phyloP scores from a whole-genome alignment of 2,888 invertebrate species.

The Pristionchus mayeri region DNA sequence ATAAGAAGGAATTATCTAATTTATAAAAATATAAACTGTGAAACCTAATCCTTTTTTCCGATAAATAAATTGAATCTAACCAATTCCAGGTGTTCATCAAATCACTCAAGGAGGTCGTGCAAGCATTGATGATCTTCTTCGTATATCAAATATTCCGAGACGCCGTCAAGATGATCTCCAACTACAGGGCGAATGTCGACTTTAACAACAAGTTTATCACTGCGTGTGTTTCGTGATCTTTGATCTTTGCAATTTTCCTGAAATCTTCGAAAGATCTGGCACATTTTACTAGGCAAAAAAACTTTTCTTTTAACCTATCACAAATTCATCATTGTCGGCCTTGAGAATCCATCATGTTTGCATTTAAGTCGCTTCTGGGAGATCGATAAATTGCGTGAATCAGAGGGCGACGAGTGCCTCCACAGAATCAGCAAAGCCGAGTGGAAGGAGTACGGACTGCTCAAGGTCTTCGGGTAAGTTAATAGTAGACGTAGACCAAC shows the following conservation, averaged over 20 bases:
- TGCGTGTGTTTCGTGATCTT: slow-evolving; percentile 49
- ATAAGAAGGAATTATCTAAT: too few relatives aligned
- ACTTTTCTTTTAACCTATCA: too few relatives aligned
- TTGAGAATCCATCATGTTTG: too few relatives aligned
- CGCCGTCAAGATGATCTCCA: slow-evolving; percentile 63
- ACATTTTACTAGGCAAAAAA: too few relatives aligned
- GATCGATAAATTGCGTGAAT: slow-evolving; percentile 66
- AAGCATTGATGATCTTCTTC: slow-evolving; percentile 65
- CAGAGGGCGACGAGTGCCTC: slow-evolving; percentile 54
- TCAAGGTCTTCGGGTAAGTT: slow-evolving; percentile 59
- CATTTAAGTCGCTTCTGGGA: slow-evolving; percentile 69
- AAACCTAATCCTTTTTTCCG: too few relatives aligned
- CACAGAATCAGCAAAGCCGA: slow-evolving; percentile 58
- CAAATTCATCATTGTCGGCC: too few relatives aligned
- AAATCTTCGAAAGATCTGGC: too few relatives aligned
- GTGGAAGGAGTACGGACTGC: slow-evolving; percentile 58
- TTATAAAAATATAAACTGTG: too few relatives aligned
- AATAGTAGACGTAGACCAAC: too few relatives aligned
- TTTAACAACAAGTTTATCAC: slow-evolving; percentile 70
- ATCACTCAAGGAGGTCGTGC: slow-evolving; percentile 62
- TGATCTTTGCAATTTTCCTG: neutral
- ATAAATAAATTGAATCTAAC: neutral
- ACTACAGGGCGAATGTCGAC: slow-evolving; percentile 67
- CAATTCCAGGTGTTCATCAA: slow-evolving; percentile 56
- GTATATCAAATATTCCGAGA: slow-evolving; percentile 70